Percentiles rank a stretch among this genome's conserved stretches.
Conservation (phyloP, 1,140 invertebrate species). For the Harlomillsia oculata region DNA sequence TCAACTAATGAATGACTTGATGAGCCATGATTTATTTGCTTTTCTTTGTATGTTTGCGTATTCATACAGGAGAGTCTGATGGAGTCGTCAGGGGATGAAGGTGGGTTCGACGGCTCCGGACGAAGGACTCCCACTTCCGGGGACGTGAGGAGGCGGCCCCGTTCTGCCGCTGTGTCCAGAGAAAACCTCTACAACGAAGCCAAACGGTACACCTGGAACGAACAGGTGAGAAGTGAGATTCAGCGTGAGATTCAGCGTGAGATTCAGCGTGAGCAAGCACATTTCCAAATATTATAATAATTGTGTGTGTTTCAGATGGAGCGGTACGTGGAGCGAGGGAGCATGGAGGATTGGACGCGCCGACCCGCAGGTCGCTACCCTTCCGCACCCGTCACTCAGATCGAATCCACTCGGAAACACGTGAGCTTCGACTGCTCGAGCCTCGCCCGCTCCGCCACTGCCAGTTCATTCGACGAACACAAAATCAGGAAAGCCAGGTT, state of each 20-base stretch:
- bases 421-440: slow-evolving; percentile 66
- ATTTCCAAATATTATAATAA: not conserved
- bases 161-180: slow-evolving; percentile 15
- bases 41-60: too few relatives aligned
- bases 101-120: slow-evolving; percentile 16
- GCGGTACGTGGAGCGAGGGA: slow-evolving; percentile 20
- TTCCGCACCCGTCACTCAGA: slow-evolving; percentile 21
- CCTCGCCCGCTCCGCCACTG: slow-evolving; percentile 25
- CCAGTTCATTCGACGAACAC: slow-evolving; percentile 31
- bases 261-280: not conserved
- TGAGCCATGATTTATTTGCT: too few relatives aligned
- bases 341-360: slow-evolving; percentile 13
- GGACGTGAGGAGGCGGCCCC: slow-evolving; percentile 4
- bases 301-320: slow-evolving; percentile 23
- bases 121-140: too few relatives aligned
- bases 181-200: slow-evolving; percentile 31
- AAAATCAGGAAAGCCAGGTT: slow-evolving; percentile 20
- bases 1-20: too few relatives aligned
- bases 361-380: slow-evolving; percentile 23
- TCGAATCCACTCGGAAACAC: slow-evolving; percentile 51
- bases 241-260: not conserved
- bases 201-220: slow-evolving; percentile 32
- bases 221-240: slow-evolving; percentile 23
- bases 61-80: slow-evolving; percentile 14
- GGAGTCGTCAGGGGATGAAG: slow-evolving; percentile 18